Evolutionary conservation across 2,113 vertebrate genomes (phyloP), one percentile per base, ranked within the genome.

Genomic region (Ctenodactylus gundi): DNA sequence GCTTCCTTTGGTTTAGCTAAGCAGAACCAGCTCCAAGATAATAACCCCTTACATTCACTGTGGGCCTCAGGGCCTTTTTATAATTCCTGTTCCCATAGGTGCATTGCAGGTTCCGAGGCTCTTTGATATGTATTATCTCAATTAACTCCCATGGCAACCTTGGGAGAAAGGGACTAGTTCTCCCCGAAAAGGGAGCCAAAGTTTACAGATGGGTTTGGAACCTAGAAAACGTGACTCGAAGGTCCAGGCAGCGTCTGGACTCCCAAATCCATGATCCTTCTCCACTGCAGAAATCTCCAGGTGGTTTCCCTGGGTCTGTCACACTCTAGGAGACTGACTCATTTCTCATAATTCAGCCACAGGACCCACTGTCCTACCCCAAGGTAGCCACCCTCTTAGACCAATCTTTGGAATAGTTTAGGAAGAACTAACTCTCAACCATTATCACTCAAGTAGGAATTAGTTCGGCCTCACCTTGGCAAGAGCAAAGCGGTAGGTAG

Each of bases 1-100:
- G 17, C 36, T 65, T 77, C 75, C 72, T 55, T 72, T 72, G 27
- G 39, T 88, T 94, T 72, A 82, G 34, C 78, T 88, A 82, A 91
- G 67, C 55, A 62, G 78, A 91, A 68, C 39, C 49, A 88, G 23
- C 62, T 55, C 78, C 29, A 3, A 29, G 41, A 17, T 85, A 85
- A 91, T 80, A 80, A 64, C 15, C 82, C n/a, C 58, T 84, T 62
- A 31, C 21, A 34, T 51, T 70, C 76, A 70, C 58, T 73, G 31
- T n/a, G 51, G 77, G 70, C 15, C 29, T 34, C 4, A 1, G 21
- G 44, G 39, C 11, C 3, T 34, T 73, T 91, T 80, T 34, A 18
- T 31, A 75, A 77, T 83, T 76, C 18, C 70, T 25, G 20, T 92
- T 51, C 86, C 34, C 23, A 23, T 49, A 57, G 25, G 25, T 39